Evolutionary conservation across 2,113 vertebrate genomes (phyloP), one percentile per base, ranked within the genome.

Genomic region (Thunnus thynnus): DNA sequence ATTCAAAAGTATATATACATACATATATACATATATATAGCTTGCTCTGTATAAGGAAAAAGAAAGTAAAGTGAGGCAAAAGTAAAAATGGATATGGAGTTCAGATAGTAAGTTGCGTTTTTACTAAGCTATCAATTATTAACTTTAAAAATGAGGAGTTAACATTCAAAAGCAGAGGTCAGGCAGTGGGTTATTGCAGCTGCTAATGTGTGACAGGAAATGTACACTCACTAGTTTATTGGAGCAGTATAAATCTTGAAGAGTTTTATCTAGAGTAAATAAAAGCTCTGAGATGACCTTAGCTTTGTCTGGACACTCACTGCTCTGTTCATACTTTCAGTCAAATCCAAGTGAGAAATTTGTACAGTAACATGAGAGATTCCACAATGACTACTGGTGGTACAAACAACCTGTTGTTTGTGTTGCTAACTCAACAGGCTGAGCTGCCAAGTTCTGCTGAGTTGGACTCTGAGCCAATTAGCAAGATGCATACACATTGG

Each of bases 401-500:
- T 6, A 41, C 36, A 41, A 41, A 41, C 36, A 50, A 57, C 4
- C 50, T 50, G 22, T 47, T 69, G 62, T 58, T 70, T 87, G 52
- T 76, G 51, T 14, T 64, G 55, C 44, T 64, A 69, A 72, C 69
- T 56, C 48, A 80, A 61, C 13, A 64, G 44, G 67, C 71, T 73
- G 75, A 76, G 72, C 17, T 68, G 86, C 85, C 66, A 87, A 55
- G 63, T 64, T 82, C 58, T 30, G 48, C 32, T 47, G n/a, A 64
- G 74, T 13, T 90, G 88, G 86, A 91, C 89, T 89, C 73, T 91
- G 86, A 87, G 83, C 88, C 69, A 78, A 36, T 70, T 60, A 65
- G 32, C 44, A 14, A 55, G 44, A 47, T 16, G 18, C 58, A 62
- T 4, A 47, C 56, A 41, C 57, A 51, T 16, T 13, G 13, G 30